These are phyloP conservation scores for Drosophila phalerata DNA, from an alignment of 2,888 invertebrate species.

Conservation along the genomic window DNA sequence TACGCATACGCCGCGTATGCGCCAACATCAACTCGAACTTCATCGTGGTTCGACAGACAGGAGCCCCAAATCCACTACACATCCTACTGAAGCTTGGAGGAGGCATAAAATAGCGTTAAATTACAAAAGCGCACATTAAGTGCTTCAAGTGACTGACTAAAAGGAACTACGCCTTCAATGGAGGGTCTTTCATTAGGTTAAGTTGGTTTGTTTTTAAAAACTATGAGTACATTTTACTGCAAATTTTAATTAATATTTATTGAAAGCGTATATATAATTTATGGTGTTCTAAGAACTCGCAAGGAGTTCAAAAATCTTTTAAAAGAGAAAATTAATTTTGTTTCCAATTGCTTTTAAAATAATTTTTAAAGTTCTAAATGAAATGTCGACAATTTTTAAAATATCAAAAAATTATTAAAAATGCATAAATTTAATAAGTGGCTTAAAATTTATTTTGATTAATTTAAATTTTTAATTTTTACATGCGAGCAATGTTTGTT, in stretches of 20 bases:
- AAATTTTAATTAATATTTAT: not conserved
- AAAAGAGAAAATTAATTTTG: no score
- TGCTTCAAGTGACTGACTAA: slow-evolving; percentile 18
- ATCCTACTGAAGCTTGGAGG: slow-evolving; percentile 30
- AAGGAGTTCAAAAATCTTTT: no score
- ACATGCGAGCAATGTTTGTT: no score
- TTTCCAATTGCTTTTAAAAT: no score
- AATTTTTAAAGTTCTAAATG: no score
- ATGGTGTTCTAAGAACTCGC: no score
- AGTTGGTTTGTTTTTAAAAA: no score
- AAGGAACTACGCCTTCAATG: slow-evolving; percentile 1
- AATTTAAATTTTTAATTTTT: no score
- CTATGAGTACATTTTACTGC: not conserved
- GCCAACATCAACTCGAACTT: not conserved
- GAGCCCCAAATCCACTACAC: slow-evolving; percentile 17
- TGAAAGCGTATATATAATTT: not conserved
- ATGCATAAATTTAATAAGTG: no score
- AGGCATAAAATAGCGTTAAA: slow-evolving; percentile 58
- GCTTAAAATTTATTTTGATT: not conserved
- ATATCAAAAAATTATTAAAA: no score
- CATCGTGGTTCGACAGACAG: no score
- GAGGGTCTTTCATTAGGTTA: not conserved
- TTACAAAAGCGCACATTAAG: slow-evolving; percentile 47
- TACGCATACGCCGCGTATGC: slow-evolving; percentile 52
- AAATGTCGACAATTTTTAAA: no score